A percentile compares a stretch with the other conserved stretches of the same genome.
These are phyloP conservation scores for Nyctibius bracteatus DNA, from an alignment of 2,113 vertebrate genomes.

Conservation along the genomic window DNA sequence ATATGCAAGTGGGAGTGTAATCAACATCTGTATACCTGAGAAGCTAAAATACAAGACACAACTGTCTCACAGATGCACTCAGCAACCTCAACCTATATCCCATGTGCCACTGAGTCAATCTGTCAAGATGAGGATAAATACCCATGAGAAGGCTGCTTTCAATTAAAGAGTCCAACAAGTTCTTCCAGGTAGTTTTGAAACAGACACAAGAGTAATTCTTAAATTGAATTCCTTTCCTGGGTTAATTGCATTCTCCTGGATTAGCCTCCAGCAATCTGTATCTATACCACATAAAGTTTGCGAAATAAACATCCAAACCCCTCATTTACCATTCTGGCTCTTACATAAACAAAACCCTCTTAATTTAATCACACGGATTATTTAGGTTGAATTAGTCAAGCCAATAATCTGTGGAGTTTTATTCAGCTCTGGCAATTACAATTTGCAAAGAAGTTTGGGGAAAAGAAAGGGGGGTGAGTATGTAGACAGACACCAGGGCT, in stretches of 20 bases:
- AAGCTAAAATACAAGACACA: not conserved
- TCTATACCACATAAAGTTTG: not conserved
- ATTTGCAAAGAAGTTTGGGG: not conserved
- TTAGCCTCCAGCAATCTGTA: not conserved
- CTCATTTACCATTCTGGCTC: not conserved
- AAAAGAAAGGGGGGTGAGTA: not conserved
- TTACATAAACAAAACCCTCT: not conserved
- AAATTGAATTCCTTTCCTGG: not conserved
- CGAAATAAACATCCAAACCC: not conserved
- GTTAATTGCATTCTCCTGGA: not conserved
- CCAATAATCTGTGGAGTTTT: not conserved
- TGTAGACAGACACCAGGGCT: not conserved
- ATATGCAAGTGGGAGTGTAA: accelerated
- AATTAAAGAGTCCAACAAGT: not conserved
- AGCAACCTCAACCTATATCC: not conserved
- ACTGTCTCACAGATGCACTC: not conserved
- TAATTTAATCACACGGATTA: not conserved
- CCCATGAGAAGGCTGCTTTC: not conserved
- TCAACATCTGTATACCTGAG: not conserved
- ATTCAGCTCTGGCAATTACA: not conserved
- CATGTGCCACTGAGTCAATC: not conserved
- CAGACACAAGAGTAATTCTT: not conserved
- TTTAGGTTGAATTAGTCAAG: not conserved
- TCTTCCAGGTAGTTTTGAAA: not conserved
- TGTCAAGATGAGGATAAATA: not conserved